Percentiles rank a stretch among this genome's conserved stretches.
phyloP scores from a whole-genome alignment of 2,113 vertebrate genomes.

The Petaurus breviceps region DNA sequence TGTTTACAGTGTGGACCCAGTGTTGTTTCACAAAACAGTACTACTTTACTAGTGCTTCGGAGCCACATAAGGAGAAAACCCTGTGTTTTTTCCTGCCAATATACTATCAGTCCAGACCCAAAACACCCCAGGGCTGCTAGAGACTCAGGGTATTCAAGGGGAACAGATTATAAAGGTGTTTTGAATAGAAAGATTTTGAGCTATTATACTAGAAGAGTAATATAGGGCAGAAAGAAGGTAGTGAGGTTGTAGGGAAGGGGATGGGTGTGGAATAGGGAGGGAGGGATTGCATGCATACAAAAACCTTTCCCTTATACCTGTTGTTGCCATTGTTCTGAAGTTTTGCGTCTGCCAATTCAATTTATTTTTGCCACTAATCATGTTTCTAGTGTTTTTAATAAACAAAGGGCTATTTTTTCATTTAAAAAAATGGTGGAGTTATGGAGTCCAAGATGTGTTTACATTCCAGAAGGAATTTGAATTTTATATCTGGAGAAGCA shows the following conservation, averaged over 20 bases:
- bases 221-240: neutral
- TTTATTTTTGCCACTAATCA: neutral
- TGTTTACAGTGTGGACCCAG: neutral
- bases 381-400: neutral
- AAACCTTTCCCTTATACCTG: neutral
- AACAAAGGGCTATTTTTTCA: neutral
- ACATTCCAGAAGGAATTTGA: neutral
- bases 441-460: neutral
- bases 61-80: neutral
- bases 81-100: neutral
- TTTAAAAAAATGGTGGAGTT: neutral
- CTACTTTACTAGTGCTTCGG: neutral
- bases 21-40: neutral
- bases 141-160: neutral
- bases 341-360: neutral
- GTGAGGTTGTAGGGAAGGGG: neutral
- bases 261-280: neutral
- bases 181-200: neutral
- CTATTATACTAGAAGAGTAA: neutral
- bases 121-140: neutral
- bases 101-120: neutral
- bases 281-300: neutral
- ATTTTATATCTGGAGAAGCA: neutral
- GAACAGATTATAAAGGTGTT: neutral
- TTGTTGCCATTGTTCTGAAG: neutral